A percentile compares a stretch with the other conserved stretches of the same genome.
Evolutionary conservation across 1,140 invertebrate species (phyloP).

Genomic region (Dreissena polymorpha): DNA sequence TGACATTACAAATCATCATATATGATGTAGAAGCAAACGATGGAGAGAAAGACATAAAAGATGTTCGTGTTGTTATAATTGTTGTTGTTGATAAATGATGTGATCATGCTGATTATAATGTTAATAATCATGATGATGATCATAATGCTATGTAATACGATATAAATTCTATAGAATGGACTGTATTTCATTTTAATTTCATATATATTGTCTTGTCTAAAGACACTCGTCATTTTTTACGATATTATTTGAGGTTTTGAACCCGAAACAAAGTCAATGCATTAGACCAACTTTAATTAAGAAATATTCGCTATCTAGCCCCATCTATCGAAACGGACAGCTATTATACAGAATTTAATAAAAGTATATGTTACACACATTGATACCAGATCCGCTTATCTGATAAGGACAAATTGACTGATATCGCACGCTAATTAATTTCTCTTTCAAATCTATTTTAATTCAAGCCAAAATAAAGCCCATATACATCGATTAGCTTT

Average conservation of each 20-base stretch:
- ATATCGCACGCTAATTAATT: not conserved
- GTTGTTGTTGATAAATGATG: too few relatives aligned
- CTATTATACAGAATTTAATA: not conserved
- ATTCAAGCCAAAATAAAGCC: not conserved
- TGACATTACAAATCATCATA: too few relatives aligned
- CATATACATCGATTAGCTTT: constrained; percentile 41
- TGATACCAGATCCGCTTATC: not conserved
- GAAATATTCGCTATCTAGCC: not conserved
- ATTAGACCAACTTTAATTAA: not conserved
- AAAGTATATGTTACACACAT: not conserved
- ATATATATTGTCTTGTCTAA: not conserved
- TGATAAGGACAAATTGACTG: not conserved
- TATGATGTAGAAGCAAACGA: too few relatives aligned
- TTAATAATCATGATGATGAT: too few relatives aligned
- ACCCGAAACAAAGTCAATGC: not conserved
- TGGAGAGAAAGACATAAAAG: too few relatives aligned
- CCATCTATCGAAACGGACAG: not conserved
- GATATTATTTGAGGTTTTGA: not conserved
- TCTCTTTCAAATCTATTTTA: not conserved
- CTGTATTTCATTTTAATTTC: not conserved
- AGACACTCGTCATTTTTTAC: not conserved
- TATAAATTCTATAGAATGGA: not conserved
- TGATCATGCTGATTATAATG: too few relatives aligned
- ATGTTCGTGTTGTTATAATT: too few relatives aligned
- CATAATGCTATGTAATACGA: too few relatives aligned